Evolutionary conservation across 2,797 vertebrate genomes (phyloP).

Genomic region (Peromyscus attwateri): DNA sequence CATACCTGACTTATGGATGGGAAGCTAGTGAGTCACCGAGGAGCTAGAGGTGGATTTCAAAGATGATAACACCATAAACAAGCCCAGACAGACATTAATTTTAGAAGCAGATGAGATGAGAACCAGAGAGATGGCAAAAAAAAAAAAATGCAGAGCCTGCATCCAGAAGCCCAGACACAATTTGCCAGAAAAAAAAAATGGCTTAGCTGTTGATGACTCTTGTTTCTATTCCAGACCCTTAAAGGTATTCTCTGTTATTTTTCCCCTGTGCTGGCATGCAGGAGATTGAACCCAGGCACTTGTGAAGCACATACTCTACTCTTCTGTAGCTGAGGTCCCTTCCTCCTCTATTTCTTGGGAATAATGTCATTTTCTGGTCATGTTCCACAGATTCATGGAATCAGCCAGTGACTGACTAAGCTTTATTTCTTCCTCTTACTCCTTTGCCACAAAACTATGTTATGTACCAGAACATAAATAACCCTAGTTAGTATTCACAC

Average conservation of each 20-base stretch:
- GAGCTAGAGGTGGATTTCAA: constrained; percentile 16
- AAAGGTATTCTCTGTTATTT: background rate
- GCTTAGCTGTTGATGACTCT: constrained; percentile 25
- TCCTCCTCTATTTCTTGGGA: constrained; percentile 17
- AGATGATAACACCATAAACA: constrained; percentile 47
- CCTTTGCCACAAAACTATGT: background rate
- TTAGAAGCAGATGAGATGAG: constrained; percentile 39
- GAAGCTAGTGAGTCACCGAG: constrained; percentile 59
- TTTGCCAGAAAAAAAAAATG: background rate
- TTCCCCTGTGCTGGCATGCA: background rate
- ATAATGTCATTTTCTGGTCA: constrained; percentile 18
- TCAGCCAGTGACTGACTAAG: background rate
- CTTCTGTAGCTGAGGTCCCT: background rate
- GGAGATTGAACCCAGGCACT: background rate
- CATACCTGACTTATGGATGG: constrained; percentile 31
- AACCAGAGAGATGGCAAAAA: background rate
- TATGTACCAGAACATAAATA: constrained; percentile 9
- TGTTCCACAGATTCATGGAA: constrained; percentile 23
- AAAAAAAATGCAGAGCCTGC: background rate
- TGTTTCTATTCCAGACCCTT: constrained; percentile 20
- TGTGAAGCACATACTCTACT: background rate
- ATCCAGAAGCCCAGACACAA: constrained; percentile 16
- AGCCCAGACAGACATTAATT: constrained; percentile 40
- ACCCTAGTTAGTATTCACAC: constrained; percentile 21
- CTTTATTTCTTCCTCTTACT: constrained; percentile 27